phyloP scores from a whole-genome alignment of 2,888 invertebrate species.

The Scaptomyza parva region DNA sequence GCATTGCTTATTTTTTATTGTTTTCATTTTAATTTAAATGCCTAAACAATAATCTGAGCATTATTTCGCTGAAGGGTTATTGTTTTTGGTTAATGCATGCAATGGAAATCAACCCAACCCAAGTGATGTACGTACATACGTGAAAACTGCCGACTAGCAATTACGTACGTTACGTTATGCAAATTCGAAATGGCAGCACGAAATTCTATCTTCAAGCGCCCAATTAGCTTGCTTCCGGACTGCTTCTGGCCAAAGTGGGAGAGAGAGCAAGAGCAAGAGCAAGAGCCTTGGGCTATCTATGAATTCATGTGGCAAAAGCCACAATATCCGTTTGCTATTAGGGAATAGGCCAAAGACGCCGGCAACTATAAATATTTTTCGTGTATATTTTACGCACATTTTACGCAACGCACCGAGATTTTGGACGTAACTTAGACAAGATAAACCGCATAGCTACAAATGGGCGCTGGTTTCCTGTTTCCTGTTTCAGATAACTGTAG shows the following conservation, averaged over 20 bases:
- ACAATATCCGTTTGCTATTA: conserved; percentile 80
- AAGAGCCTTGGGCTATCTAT: conserved; percentile 30
- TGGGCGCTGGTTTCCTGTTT: conserved; percentile 78
- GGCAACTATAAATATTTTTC: conserved; percentile 41
- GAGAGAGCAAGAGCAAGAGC: background rate
- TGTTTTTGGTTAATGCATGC: conserved; percentile 79
- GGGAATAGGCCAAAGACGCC: conserved; percentile 26
- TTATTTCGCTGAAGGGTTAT: conserved; percentile 69
- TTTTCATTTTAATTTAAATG: conserved; percentile 77
- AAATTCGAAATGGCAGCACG: conserved; percentile 53
- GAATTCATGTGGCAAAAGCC: conserved; percentile 67
- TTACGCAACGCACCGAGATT: conserved; percentile 50
- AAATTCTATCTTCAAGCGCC: conserved; percentile 45
- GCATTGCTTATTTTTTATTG: conserved; percentile 35
- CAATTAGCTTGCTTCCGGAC: conserved; percentile 68
- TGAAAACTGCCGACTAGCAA: conserved; percentile 44
- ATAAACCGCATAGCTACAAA: conserved; percentile 71
- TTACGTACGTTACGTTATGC: conserved; percentile 60
- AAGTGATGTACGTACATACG: conserved; percentile 40
- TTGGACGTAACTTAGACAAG: conserved; percentile 44
- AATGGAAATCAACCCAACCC: conserved; percentile 40
- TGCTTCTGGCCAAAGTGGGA: background rate
- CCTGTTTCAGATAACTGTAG: conserved; percentile 53
- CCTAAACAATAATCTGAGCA: conserved; percentile 80
- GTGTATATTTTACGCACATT: conserved; percentile 62